These are phyloP conservation scores for Caranx melampygus DNA, from an alignment of 2,113 vertebrate genomes.

Conservation along the genomic window DNA sequence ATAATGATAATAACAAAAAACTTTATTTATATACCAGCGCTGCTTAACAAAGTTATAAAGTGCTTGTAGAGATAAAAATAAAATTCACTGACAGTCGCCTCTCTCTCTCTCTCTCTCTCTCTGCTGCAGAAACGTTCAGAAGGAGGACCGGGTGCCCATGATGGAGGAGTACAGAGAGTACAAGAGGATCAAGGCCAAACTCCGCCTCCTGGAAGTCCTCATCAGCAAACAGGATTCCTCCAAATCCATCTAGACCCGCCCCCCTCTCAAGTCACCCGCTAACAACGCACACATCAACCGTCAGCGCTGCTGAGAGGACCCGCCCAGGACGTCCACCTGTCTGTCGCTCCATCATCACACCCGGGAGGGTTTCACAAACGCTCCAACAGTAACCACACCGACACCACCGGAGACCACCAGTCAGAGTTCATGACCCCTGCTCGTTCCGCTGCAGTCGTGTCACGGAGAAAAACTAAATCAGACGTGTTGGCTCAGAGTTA, in stretches of 20 bases:
- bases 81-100: background rate
- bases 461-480: background rate
- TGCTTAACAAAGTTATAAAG: too few species aligned
- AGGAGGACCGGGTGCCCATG: slow-evolving; percentile 95
- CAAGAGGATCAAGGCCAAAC: slow-evolving; percentile 98
- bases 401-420: background rate
- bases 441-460: slow-evolving; percentile 33
- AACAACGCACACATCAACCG: slow-evolving; percentile 20
- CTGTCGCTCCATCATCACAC: background rate
- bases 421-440: background rate
- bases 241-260: slow-evolving; percentile 91
- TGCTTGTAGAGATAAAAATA: too few species aligned
- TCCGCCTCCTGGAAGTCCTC: slow-evolving; percentile 96
- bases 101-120: slow-evolving; percentile 10
- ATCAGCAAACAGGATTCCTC: slow-evolving; percentile 99
- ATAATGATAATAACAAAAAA: too few species aligned
- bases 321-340: slow-evolving; percentile 2
- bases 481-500: slow-evolving; percentile 1
- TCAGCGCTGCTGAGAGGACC: slow-evolving; percentile 20
- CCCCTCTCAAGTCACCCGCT: slow-evolving; percentile 14
- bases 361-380: background rate
- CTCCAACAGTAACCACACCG: background rate
- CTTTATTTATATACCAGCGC: too few species aligned
- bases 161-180: slow-evolving; percentile 96
- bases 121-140: slow-evolving; percentile 90